Percentiles rank a stretch among this genome's conserved stretches.
Conservation (phyloP, 2,113 vertebrate species). For the Nettapus auritus region DNA sequence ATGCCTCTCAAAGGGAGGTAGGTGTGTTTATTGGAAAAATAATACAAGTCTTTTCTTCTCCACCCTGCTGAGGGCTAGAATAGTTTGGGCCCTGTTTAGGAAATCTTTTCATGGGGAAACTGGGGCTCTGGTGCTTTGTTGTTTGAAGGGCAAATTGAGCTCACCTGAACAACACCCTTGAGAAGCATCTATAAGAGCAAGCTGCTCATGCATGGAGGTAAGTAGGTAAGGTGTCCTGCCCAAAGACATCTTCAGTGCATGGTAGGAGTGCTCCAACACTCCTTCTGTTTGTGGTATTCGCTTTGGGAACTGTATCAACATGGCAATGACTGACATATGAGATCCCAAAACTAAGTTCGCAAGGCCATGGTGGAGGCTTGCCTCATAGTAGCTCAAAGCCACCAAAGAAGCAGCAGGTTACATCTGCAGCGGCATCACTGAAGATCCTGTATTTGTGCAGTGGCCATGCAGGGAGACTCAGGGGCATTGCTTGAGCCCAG, state of each 20-base stretch:
- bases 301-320: neutral
- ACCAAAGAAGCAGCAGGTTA: neutral
- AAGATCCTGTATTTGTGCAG: too few species aligned
- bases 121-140: neutral
- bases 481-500: neutral
- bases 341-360: neutral
- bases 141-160: neutral
- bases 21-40: conserved; percentile 4
- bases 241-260: neutral
- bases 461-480: neutral
- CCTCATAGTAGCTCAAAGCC: neutral
- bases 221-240: neutral
- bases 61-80: neutral
- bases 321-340: neutral
- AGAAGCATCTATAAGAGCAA: neutral
- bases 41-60: neutral
- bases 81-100: neutral
- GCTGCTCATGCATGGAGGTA: rapidly evolving
- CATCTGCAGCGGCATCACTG: neutral
- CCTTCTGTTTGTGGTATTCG: neutral
- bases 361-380: neutral
- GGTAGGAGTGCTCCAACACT: neutral
- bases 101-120: neutral
- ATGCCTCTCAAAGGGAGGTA: conserved; percentile 76
- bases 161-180: neutral